Evolutionary conservation across 2,888 invertebrate genomes (phyloP).

Genomic region (Micropterix aruncella): DNA sequence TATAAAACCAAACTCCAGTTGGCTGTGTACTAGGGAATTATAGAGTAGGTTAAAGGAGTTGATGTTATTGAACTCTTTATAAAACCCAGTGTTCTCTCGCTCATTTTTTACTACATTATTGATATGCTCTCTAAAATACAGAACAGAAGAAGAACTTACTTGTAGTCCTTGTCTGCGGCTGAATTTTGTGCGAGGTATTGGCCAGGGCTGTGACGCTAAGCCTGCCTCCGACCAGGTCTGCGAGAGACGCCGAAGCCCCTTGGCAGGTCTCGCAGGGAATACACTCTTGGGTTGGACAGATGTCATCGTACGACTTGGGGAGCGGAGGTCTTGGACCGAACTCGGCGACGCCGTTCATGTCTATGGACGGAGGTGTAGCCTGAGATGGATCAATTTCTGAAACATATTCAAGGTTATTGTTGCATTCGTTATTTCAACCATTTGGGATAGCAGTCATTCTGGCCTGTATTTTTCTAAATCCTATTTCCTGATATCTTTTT

Average conservation of each 20-base stretch:
- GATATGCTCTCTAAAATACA: background rate
- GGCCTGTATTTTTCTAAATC: no score
- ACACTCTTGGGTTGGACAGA: slow-evolving; percentile 31
- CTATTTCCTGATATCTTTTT: no score
- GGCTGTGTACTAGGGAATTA: no score
- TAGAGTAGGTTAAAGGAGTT: no score
- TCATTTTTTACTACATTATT: no score
- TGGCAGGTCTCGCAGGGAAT: slow-evolving; percentile 29
- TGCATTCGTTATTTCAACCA: no score
- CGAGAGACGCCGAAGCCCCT: slow-evolving; percentile 19
- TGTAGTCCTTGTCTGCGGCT: slow-evolving; percentile 33
- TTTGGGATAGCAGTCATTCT: no score
- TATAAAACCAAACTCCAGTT: no score
- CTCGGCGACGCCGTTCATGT: slow-evolving; percentile 21
- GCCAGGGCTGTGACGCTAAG: slow-evolving; percentile 32
- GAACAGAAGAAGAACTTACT: slow-evolving; percentile 18
- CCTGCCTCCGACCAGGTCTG: slow-evolving; percentile 17
- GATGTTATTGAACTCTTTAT: no score
- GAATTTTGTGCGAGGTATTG: slow-evolving; percentile 41
- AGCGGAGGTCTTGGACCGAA: slow-evolving; percentile 29
- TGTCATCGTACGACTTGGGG: slow-evolving; percentile 30
- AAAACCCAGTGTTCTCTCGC: no score
- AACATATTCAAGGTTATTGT: no score
- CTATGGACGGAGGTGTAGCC: slow-evolving; percentile 25
- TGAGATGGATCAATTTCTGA: slow-evolving; percentile 13